Percentiles rank a stretch among this genome's conserved stretches.
phyloP scores from a whole-genome alignment of 2,888 invertebrate species.

The Leptothorax acervorum region DNA sequence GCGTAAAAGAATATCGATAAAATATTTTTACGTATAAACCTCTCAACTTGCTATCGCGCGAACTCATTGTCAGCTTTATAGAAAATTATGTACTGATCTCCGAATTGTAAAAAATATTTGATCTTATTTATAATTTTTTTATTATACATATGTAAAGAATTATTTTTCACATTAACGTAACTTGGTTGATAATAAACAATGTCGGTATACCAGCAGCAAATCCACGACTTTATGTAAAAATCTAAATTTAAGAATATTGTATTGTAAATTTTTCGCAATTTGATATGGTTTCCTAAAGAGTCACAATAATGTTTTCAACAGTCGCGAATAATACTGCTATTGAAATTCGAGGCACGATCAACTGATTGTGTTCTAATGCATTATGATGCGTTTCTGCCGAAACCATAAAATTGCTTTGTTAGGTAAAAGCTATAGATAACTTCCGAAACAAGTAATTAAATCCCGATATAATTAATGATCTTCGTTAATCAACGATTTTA shows the following conservation, averaged over 20 bases:
- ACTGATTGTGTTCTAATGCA: neutral
- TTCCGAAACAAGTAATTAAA: constrained; percentile 43
- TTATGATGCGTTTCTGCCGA: constrained; percentile 6
- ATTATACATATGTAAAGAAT: neutral
- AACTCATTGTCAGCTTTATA: neutral
- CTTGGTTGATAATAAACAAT: neutral
- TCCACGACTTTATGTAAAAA: neutral
- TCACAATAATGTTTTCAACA: neutral
- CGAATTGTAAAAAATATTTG: neutral
- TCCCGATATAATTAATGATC: constrained; percentile 42
- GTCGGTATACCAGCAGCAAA: neutral
- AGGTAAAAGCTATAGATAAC: constrained; percentile 28
- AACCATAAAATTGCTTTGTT: constrained; percentile 30
- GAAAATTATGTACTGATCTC: neutral
- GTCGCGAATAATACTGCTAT: neutral
- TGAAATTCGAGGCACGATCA: neutral
- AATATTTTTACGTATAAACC: neutral
- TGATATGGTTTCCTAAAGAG: neutral
- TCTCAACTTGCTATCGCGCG: neutral
- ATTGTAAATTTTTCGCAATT: neutral
- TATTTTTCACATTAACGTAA: neutral
- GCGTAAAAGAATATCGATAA: neutral
- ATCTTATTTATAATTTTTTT: neutral
- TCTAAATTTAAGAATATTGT: neutral
- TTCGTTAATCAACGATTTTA: constrained; percentile 49